phyloP scores from a whole-genome alignment of 2,888 invertebrate species.

The Drosophila borealis region DNA sequence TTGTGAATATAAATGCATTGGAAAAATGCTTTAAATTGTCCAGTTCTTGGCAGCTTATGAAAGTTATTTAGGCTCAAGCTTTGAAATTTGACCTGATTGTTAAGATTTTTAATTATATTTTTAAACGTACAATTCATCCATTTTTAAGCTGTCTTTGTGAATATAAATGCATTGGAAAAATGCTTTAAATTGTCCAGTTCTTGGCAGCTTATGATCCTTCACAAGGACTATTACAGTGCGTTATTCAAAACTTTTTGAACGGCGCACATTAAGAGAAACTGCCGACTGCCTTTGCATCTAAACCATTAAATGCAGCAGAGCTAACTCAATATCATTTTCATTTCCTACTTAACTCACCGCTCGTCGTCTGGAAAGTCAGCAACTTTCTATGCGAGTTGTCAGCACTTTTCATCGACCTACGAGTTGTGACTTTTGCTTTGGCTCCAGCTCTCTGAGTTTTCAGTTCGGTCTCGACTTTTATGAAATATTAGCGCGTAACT shows the following conservation, averaged over 20 bases:
- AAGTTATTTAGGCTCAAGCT: no score
- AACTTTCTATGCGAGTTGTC: constrained; percentile 74
- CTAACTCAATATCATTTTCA: constrained; percentile 50
- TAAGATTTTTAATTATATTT: no score
- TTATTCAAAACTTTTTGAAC: constrained; percentile 67
- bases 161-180: constrained; percentile 20
- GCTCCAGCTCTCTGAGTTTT: constrained; percentile 7
- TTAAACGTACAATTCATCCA: no score
- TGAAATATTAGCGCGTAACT: constrained; percentile 77
- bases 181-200: constrained; percentile 17
- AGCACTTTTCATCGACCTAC: constrained; percentile 66
- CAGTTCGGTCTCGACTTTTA: constrained; percentile 62
- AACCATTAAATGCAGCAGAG: constrained; percentile 52
- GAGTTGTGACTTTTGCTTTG: constrained; percentile 50
- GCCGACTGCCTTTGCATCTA: constrained; percentile 35
- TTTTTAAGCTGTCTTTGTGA: neutral
- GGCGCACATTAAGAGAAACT: constrained; percentile 29
- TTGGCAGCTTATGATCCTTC: constrained; percentile 17
- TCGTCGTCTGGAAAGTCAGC: constrained; percentile 71
- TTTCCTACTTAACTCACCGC: constrained; percentile 45
- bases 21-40: constrained; percentile 9
- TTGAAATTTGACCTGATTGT: no score
- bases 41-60: constrained; percentile 23
- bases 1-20: constrained; percentile 17
- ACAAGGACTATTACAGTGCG: constrained; percentile 53